A percentile compares a stretch with the other conserved stretches of the same genome.
These are phyloP conservation scores for Echinometra lucunter DNA, from an alignment of 53 echinoderm and acorn worm species.

Conservation along the genomic window DNA sequence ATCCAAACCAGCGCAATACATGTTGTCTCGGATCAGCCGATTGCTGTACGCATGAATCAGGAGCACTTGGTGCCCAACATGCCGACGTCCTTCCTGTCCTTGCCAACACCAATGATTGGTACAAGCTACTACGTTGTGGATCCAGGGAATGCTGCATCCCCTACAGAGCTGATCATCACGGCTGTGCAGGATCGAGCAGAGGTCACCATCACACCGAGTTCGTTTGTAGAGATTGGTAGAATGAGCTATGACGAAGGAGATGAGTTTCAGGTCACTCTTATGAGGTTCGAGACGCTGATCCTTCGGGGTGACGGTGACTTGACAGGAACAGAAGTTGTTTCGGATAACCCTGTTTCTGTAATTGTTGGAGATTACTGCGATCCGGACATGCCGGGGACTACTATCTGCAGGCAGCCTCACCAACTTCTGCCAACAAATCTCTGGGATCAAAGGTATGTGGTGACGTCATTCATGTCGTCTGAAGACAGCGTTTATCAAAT, in stretches of 20 bases:
- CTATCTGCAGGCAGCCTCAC: constrained; percentile 53
- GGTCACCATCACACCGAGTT: constrained; percentile 12
- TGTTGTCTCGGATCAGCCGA: constrained; percentile 8
- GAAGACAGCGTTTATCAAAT: constrained; percentile 50
- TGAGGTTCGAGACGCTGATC: constrained; percentile 29
- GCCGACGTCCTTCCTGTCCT: constrained; percentile 47
- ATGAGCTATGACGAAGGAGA: constrained; percentile 21
- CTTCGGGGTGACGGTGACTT: constrained; percentile 55
- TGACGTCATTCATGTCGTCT: constrained; percentile 53
- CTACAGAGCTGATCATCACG: constrained; percentile 47
- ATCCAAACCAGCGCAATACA: not conserved
- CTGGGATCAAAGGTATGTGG: constrained; percentile 43
- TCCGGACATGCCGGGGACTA: not conserved
- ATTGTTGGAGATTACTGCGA: constrained; percentile 50
- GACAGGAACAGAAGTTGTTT: constrained; percentile 28
- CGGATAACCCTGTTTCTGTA: constrained; percentile 49
- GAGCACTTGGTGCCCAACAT: constrained; percentile 51
- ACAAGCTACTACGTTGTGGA: constrained; percentile 54
- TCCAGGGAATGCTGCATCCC: not conserved
- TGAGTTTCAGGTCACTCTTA: constrained; percentile 17
- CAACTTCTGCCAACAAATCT: constrained; percentile 1
- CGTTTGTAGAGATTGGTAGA: not conserved
- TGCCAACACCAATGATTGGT: constrained; percentile 52
- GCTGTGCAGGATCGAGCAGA: not conserved
- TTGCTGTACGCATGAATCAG: constrained; percentile 58